Evolutionary conservation across 2,113 vertebrate species (phyloP).

Genomic region (Phodopus roborovskii): DNA sequence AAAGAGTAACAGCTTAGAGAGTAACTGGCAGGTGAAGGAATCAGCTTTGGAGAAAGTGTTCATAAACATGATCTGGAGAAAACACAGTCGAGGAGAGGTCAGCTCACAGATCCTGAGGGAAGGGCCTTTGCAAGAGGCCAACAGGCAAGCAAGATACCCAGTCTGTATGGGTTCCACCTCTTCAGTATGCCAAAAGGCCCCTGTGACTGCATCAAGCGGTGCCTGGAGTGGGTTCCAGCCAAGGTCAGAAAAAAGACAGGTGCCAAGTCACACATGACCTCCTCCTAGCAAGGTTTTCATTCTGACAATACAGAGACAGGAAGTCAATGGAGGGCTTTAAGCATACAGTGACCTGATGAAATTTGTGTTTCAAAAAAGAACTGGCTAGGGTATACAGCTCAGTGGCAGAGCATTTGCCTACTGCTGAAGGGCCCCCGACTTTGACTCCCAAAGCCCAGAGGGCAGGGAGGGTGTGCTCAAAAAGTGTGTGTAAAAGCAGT

Average conservation of each 20-base stretch:
- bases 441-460: neutral
- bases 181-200: neutral
- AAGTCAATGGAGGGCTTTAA: slow-evolving; percentile 17
- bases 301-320: neutral
- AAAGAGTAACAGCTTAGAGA: neutral
- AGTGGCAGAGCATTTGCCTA: neutral
- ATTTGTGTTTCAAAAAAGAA: neutral
- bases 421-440: neutral
- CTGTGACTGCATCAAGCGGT: neutral
- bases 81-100: neutral
- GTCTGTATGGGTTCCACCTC: neutral
- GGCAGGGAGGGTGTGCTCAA: neutral
- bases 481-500: neutral
- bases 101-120: neutral
- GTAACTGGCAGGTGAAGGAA: neutral
- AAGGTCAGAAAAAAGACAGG: slow-evolving; percentile 34
- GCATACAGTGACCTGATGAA: neutral
- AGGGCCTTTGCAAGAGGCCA: neutral
- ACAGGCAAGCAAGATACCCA: neutral
- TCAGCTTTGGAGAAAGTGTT: neutral
- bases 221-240: neutral
- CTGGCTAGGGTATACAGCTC: neutral
- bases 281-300: neutral
- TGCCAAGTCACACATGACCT: slow-evolving; percentile 35
- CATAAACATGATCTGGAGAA: neutral